Evolutionary conservation across 1,140 invertebrate species (phyloP), one percentile per base, ranked within the genome.

Genomic region (Cotesia glomerata): DNA sequence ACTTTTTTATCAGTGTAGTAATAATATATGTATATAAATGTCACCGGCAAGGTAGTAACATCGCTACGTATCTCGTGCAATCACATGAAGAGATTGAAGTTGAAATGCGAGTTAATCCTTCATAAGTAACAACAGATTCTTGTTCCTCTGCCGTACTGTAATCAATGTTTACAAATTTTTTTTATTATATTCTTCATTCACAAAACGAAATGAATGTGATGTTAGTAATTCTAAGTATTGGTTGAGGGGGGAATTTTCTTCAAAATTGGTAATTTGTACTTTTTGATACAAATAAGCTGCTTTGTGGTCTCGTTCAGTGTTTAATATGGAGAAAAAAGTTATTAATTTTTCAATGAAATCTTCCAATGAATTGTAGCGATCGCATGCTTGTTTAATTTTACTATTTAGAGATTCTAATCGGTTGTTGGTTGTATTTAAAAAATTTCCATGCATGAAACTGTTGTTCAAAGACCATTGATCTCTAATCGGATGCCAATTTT

Each of bases 351-450:
- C 39, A 8, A 68, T 39, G n/a, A 73, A 73, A 8, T 73, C 71
- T 67, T 68, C 52, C 4, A 73, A 52, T 18, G 52, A n/a, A 14
- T 35, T 68, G n/a, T 67, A 73, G 0, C 11, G 3, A 8, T 59
- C 8, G 5, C 67, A 36, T 8, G 67, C 64, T 13, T 52, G 61
- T 34, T 73, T 73, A n/a, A 73, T 39, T 68, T 73, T 73, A 5
- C 45, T 58, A 34, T 74, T 74, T 3, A 69, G 13, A 5, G 66
- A 69, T 52, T 74, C 72, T 4, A 69, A 16, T 52, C 66, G 32
- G 52, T 74, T 69, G 52, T 74, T 74, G 11, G 54, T 69, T 8
- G 36, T 74, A 11, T 74, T 74, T 5, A 74, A 59, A 59, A 74
- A 74, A 9, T 35, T 66, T 54, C 39, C 7, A 2, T 66, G 61